Percentiles rank a stretch among this genome's conserved stretches.
These are phyloP conservation scores for Tineola bisselliella DNA, from an alignment of 2,888 invertebrate species.

Conservation along the genomic window DNA sequence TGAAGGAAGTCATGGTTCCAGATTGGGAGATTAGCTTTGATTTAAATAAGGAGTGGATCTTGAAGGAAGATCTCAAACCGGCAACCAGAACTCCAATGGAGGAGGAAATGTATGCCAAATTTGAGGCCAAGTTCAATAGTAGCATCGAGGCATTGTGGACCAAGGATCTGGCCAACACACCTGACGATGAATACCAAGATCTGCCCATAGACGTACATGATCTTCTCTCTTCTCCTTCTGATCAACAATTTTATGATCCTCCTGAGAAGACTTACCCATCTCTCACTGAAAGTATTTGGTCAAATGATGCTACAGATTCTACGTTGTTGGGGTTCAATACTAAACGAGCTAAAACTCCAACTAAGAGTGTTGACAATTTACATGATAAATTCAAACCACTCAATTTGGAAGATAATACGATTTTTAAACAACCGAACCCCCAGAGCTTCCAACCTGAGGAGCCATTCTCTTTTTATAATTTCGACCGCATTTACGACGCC, in stretches of 20 bases:
- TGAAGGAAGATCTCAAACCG: constrained; percentile 37
- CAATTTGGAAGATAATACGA: constrained; percentile 21
- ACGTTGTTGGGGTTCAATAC: constrained; percentile 17
- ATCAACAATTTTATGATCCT: constrained; percentile 51
- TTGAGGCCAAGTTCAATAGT: constrained; percentile 75
- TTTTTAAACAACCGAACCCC: constrained; percentile 24
- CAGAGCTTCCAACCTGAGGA: constrained; percentile 13
- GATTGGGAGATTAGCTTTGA: constrained; percentile 48
- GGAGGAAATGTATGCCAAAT: constrained; percentile 65
- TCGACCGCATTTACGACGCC: constrained; percentile 36
- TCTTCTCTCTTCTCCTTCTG: constrained; percentile 67
- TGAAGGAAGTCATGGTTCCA: constrained; percentile 40
- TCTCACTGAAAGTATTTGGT: constrained; percentile 46
- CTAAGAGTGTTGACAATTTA: constrained; percentile 28
- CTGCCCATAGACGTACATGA: constrained; percentile 71
- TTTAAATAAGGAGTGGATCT: constrained; percentile 41
- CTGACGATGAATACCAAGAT: constrained; percentile 68
- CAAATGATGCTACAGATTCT: constrained; percentile 25
- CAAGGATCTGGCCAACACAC: constrained; percentile 54
- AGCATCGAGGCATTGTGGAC: constrained; percentile 76
- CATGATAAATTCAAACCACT: constrained; percentile 40
- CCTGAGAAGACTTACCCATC: constrained; percentile 43
- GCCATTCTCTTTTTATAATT: constrained; percentile 21
- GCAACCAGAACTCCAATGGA: constrained; percentile 46
- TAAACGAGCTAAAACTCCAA: constrained; percentile 20